Base-by-base conservation (phyloP, 2,888 invertebrate genomes). In the Cerastoderma edule region DNA sequence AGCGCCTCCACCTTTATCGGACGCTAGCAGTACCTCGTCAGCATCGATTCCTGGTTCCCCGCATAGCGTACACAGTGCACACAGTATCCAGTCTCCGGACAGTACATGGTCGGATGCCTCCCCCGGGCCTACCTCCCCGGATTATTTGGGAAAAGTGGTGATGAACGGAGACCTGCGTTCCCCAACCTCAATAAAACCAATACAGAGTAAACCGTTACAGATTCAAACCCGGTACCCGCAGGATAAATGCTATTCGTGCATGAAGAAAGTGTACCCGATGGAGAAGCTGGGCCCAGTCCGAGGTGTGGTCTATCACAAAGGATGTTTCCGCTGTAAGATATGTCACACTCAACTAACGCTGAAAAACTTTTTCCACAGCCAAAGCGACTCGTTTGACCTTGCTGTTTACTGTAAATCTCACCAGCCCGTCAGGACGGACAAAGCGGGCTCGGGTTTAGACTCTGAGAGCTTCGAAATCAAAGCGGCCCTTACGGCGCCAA, bases 251-350 rank as follows among this genome's bases (percentile, higher is more conserved):
- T 80, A 86, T 39, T 72, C 78, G 8, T 88, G 88, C 64, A 77
- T 80, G 80, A 87, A 85, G 66, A 89, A 86, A 70, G 87, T 89
- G 0, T 89, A 89, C 68, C 84, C 84, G 19, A 86, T 89, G 85
- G 89, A 89, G 67, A 85, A 83, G 48, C 53, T 84, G 1, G 89
- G 89, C 0, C 88, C 89, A 6, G 80, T 86, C 0, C 82, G 86
- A 53, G 88, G 85, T 19, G 88, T 84, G 19, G 80, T 88, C 28
- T 89, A 87, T 57, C 89, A 89, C 66, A 88, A 88, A 73, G 76
- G 72, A 6, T 89, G 89, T 64, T 89, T 89, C 63, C 75, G 79
- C n/a, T 89, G 89, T 67, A 85, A 80, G 27, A 76, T 75, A 2
- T 88, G 89, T 69, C 68, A 76, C 6, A 87, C 85, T 5, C 83